Base-by-base conservation (phyloP, 2,888 invertebrate species). In the Alsophila aescularia region DNA sequence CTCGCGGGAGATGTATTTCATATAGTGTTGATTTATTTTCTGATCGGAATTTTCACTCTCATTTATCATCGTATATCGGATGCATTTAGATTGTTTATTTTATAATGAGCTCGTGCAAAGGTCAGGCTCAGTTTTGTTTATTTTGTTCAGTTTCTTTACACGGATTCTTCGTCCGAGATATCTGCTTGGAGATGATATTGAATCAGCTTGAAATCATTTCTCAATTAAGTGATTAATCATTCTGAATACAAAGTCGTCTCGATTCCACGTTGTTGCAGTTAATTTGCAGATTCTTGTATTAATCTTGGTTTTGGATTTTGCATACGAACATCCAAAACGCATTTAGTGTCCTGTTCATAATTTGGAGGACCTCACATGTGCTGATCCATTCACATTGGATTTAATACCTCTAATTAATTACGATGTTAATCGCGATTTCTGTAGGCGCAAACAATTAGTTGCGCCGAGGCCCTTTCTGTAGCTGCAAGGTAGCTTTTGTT, bases 391-490 rank as follows among this genome's bases (percentile, higher is more conserved):
- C 75, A 70, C 74, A 71, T 75, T 71, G 79, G 79, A 81, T 81
- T 84, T 83, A 85, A 85, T 83, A 76, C 70, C 69, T 75, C 75
- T 87, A 87, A 90, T 89, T 88, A 89, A 86, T 89, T 86, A 82
- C 77, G 82, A 81, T 84, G 59, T 74, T 73, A 81, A 89, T 88
- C 86, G 75, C 57, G 66, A 66, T 64, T 60, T 72, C 55, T 67
- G 69, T 61, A 64, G 64, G 67, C 69, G 82, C 80, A 83, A 86
- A 83, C 81, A 87, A 87, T 87, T 86, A 85, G 83, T 82, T 76
- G 73, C 72, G 64, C 54, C 51, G 50, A 45, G 39, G 40, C 47
- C 29, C 21, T 42, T 53, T 43, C 48, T 53, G 34, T 54, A 56
- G 43, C 60, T 50, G 62, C 60, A 67, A 64, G 56, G 66, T 55